These are phyloP conservation scores for Plagodis dolabraria DNA, from an alignment of 2,888 invertebrate genomes.

Conservation along the genomic window DNA sequence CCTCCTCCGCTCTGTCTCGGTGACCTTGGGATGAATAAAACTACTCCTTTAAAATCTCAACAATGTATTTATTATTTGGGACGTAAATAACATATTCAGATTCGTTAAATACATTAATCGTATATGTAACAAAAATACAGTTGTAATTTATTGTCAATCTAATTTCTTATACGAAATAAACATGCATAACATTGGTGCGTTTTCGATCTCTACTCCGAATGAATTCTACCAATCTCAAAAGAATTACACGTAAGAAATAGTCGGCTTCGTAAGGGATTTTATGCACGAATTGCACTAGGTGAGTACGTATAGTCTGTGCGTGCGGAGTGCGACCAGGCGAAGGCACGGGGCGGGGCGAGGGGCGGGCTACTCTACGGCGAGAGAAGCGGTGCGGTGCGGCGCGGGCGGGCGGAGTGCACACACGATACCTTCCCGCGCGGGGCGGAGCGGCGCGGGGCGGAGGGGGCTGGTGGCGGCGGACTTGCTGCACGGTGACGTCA, in stretches of 20 bases:
- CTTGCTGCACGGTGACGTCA: constrained; percentile 55
- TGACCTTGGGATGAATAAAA: constrained; percentile 48
- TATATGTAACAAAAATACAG: no score
- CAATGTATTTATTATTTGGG: constrained; percentile 29
- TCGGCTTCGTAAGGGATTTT: not conserved
- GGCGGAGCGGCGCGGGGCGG: constrained; percentile 37
- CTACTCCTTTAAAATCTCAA: constrained; percentile 34
- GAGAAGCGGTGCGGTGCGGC: constrained; percentile 63
- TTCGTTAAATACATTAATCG: not conserved
- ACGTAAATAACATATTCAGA: not conserved
- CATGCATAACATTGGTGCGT: constrained; percentile 8
- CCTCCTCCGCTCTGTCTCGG: constrained; percentile 27
- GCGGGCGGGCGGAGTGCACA: constrained; percentile 47
- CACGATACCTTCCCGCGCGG: constrained; percentile 51
- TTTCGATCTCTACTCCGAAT: constrained; percentile 3
- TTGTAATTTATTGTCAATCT: no score
- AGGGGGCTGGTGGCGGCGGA: constrained; percentile 59
- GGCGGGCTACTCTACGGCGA: constrained; percentile 63
- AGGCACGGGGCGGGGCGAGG: constrained; percentile 37
- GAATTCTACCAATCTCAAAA: not conserved
- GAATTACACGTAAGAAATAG: not conserved
- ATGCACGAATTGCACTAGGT: not conserved
- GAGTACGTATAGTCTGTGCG: not conserved
- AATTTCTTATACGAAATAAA: not conserved
- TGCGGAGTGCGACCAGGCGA: not conserved